Conservation (phyloP, 2,888 invertebrate genomes). For the Hirtodrosophila duncani region DNA sequence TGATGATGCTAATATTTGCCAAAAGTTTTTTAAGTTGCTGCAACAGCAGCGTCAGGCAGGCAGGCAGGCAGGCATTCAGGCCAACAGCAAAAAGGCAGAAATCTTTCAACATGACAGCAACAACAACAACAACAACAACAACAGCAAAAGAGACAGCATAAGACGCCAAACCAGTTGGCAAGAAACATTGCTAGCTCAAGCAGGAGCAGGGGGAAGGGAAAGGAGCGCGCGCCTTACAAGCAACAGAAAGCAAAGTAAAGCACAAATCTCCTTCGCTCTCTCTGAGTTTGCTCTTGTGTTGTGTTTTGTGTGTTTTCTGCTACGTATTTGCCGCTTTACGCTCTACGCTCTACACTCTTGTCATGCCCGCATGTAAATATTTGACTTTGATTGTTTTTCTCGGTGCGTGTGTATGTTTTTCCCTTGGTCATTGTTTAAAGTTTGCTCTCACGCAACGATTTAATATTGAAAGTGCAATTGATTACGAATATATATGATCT, state of each 20-base stretch:
- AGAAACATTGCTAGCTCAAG: slow-evolving; percentile 10
- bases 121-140: not conserved
- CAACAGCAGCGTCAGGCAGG: slow-evolving; percentile 30
- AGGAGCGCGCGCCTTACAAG: slow-evolving; percentile 10
- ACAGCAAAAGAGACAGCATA: too few relatives aligned
- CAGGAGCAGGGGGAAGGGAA: slow-evolving; percentile 15
- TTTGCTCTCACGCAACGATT: slow-evolving; percentile 16
- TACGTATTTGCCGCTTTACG: slow-evolving; percentile 21
- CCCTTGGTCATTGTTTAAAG: slow-evolving; percentile 28
- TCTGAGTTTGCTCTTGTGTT: slow-evolving; percentile 19
- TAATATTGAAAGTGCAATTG: slow-evolving; percentile 25
- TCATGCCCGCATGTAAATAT: slow-evolving; percentile 65
- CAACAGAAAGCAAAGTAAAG: too few relatives aligned
- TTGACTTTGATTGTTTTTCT: slow-evolving; percentile 64
- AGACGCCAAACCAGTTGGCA: slow-evolving; percentile 13
- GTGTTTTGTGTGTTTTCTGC: slow-evolving; percentile 1
- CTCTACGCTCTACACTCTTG: slow-evolving; percentile 30
- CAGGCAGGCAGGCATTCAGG: too few relatives aligned
- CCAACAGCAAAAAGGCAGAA: slow-evolving; percentile 51
- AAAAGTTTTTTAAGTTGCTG: slow-evolving; percentile 44
- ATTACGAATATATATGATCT: slow-evolving; percentile 1
- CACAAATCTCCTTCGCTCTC: too few relatives aligned
- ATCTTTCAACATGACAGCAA: slow-evolving; percentile 27
- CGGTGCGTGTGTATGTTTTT: not conserved
- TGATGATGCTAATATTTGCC: too few relatives aligned